Evolutionary conservation across 2,113 vertebrate genomes (phyloP).

Genomic region (Chrysochloris asiatica): DNA sequence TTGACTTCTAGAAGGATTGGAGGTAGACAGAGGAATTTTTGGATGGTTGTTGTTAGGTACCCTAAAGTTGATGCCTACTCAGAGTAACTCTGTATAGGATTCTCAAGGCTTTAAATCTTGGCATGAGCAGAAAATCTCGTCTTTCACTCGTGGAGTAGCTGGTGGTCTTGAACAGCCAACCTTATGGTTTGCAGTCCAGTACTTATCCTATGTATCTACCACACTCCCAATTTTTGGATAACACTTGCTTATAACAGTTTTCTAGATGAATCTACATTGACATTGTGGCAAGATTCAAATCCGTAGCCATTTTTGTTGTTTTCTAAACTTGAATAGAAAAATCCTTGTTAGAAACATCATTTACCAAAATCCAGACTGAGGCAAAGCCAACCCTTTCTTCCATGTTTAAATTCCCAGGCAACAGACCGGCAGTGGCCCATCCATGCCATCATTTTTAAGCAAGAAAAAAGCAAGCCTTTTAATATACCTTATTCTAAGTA

Average conservation of each 20-base stretch:
- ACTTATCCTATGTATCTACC: too few relatives aligned
- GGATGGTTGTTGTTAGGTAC: too few relatives aligned
- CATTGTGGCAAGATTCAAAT: slow-evolving; percentile 76
- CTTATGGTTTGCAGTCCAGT: too few relatives aligned
- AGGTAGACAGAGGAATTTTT: not conserved
- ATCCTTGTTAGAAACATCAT: slow-evolving; percentile 67
- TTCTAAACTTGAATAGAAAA: slow-evolving; percentile 76
- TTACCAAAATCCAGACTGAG: slow-evolving; percentile 67
- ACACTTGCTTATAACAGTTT: slow-evolving; percentile 70
- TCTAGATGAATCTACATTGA: slow-evolving; percentile 68
- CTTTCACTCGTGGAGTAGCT: too few relatives aligned
- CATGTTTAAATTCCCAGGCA: slow-evolving; percentile 43
- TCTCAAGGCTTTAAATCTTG: too few relatives aligned
- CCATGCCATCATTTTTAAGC: slow-evolving; percentile 55
- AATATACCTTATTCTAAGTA: slow-evolving; percentile 60
- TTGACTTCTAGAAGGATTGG: not conserved
- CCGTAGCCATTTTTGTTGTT: slow-evolving; percentile 75
- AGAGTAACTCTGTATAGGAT: too few relatives aligned
- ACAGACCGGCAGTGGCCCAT: slow-evolving; percentile 30
- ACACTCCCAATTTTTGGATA: too few relatives aligned
- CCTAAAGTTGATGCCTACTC: too few relatives aligned
- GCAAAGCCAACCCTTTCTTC: slow-evolving; percentile 58
- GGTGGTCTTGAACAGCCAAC: too few relatives aligned
- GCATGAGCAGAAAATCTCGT: too few relatives aligned
- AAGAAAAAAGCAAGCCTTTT: slow-evolving; percentile 65